Percentiles rank a stretch among this genome's conserved stretches.
phyloP scores from a whole-genome alignment of 2,888 invertebrate species.

The Zelleria hepariella region DNA sequence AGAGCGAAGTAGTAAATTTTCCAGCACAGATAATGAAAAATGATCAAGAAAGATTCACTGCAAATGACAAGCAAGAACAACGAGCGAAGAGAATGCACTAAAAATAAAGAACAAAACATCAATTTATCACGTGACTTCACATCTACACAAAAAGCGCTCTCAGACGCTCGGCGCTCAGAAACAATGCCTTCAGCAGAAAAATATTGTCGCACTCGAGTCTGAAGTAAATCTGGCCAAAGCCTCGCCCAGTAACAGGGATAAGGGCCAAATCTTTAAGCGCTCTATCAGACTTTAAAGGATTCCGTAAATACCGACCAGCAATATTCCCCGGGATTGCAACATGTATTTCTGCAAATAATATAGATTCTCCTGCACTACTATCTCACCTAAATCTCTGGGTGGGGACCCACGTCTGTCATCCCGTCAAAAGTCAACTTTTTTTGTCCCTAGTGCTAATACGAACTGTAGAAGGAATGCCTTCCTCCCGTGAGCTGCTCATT shows the following conservation, averaged over 20 bases:
- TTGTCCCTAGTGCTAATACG: no score
- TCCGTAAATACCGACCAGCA: background rate
- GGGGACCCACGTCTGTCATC: no score
- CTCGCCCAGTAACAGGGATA: background rate
- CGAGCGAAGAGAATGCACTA: background rate
- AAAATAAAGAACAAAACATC: background rate
- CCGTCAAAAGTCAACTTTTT: no score
- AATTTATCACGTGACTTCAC: conserved; percentile 2
- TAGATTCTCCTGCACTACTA: background rate
- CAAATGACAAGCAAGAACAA: background rate
- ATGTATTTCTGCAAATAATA: background rate
- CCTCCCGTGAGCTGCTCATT: no score
- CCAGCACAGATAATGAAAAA: background rate
- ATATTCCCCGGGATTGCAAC: background rate
- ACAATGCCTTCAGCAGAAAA: background rate
- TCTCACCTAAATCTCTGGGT: no score
- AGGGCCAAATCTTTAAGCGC: background rate
- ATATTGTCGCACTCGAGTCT: background rate
- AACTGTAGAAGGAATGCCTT: no score
- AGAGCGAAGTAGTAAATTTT: background rate
- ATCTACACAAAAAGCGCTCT: background rate
- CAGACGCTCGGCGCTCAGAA: background rate
- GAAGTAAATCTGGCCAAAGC: background rate
- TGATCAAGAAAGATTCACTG: background rate
- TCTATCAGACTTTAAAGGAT: background rate